Conservation (phyloP, 2,113 vertebrate genomes). For the Tursiops truncatus region DNA sequence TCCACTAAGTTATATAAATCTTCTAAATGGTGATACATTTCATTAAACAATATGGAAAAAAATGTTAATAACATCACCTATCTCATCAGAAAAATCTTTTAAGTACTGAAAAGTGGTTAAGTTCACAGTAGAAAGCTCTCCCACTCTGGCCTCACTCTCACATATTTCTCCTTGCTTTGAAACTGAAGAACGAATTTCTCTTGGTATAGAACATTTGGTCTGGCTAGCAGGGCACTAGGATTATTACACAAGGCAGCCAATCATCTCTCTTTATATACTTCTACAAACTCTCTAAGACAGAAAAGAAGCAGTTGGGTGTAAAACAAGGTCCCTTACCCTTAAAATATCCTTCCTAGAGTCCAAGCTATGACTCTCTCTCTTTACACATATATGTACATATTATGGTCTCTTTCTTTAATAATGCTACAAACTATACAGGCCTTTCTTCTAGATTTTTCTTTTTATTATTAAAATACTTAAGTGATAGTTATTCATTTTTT, state of each 20-base stretch:
- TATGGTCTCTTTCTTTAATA: slow-evolving; percentile 20
- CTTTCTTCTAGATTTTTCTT: slow-evolving; percentile 31
- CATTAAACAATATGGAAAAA: not conserved
- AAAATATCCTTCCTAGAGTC: slow-evolving; percentile 21
- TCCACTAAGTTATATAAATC: not conserved
- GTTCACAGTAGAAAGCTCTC: not conserved
- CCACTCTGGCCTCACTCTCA: not conserved
- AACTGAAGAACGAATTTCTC: slow-evolving; percentile 20
- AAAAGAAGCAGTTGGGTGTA: not conserved
- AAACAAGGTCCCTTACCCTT: not conserved
- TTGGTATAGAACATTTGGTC: slow-evolving; percentile 17
- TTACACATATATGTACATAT: not conserved
- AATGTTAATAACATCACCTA: not conserved
- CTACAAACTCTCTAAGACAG: not conserved
- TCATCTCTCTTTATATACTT: not conserved
- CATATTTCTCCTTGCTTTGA: slow-evolving; percentile 8
- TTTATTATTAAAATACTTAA: slow-evolving; percentile 51
- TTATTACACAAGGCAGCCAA: not conserved
- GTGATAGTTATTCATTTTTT: slow-evolving; percentile 24
- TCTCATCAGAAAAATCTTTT: not conserved
- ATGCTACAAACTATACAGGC: not conserved
- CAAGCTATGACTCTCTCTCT: not conserved
- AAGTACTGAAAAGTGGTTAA: not conserved
- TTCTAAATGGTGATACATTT: not conserved
- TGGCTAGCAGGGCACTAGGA: not conserved